A percentile compares a stretch with the other conserved stretches of the same genome.
phyloP scores from a whole-genome alignment of 2,113 vertebrate genomes.

The Narcine bancroftii region DNA sequence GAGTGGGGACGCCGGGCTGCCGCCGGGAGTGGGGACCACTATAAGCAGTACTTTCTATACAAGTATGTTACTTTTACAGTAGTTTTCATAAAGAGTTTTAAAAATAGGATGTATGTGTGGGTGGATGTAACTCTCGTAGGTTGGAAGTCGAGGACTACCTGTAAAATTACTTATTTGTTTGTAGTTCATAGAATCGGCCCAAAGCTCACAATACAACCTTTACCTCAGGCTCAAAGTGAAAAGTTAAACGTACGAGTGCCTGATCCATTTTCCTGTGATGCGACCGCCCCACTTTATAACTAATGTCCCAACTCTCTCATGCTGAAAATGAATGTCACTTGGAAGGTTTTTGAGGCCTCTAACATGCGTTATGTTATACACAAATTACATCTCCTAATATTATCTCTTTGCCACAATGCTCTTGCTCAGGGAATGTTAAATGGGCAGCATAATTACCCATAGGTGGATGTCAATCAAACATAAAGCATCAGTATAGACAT shows the following conservation, averaged over 20 bases:
- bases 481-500: neutral
- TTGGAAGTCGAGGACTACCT: too few relatives aligned
- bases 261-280: neutral
- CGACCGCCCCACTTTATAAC: neutral
- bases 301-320: neutral
- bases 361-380: neutral
- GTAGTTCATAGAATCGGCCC: neutral
- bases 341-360: neutral
- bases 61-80: too few relatives aligned
- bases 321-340: conserved; percentile 8
- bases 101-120: too few relatives aligned
- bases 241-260: neutral
- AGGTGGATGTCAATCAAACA: conserved; percentile 8
- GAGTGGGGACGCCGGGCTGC: too few relatives aligned
- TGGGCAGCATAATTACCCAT: neutral
- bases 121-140: too few relatives aligned
- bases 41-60: too few relatives aligned
- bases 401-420: neutral
- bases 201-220: neutral
- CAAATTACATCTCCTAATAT: neutral
- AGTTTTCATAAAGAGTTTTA: too few relatives aligned
- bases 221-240: neutral
- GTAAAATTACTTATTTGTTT: too few relatives aligned
- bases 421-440: neutral
- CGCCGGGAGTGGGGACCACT: too few relatives aligned